Evolutionary conservation across 2,797 vertebrate species (phyloP), one percentile per base, ranked within the genome.

Genomic region (Percopsis omiscomaycus): DNA sequence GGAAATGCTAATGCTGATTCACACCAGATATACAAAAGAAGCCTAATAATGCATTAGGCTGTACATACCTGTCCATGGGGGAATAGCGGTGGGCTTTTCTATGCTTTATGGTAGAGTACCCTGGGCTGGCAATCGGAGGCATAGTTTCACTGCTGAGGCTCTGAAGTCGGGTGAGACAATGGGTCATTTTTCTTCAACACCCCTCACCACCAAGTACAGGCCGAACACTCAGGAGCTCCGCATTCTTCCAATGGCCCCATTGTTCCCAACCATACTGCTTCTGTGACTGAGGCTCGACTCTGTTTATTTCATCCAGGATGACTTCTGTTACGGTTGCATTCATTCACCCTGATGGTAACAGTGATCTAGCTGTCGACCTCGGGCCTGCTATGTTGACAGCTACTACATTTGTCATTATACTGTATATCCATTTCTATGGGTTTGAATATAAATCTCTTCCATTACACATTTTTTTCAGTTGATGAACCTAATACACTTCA

Each of bases 201-300:
- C 91, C 79, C 79, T 92, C 91, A 85, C 90, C 90, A 92, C 92
- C 93, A 89, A 93, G 92, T 91, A 93, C 92, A 92, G 87, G 81
- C 84, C 82, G 84, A 78, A 76, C 83, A 82, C 86, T 85, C 82
- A 83, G 81, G 81, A 86, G 73, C 75, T 74, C 83, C 79, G 83
- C 74, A 72, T 79, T 71, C 72, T 70, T 62, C 80, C 71, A 91
- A 92, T 85, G 80, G 82, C 69, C 46, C 80, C 79, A 90, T 93
- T 92, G 91, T 92, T 89, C 69, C 55, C 59, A 28, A 27, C 59
- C 45, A 13, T 51, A 68, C 67, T 12, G 77, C 66, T 66, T 77
- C 69, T 74, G 75, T 74, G 74, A 52, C 55, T 61, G 68, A 78
- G 48, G 65, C 69, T 49, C 61, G 13, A 66, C 32, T 74, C 64